Evolutionary conservation across 1,140 invertebrate genomes (phyloP), one percentile per base, ranked within the genome.

Genomic region (Lepidurus packardi): DNA sequence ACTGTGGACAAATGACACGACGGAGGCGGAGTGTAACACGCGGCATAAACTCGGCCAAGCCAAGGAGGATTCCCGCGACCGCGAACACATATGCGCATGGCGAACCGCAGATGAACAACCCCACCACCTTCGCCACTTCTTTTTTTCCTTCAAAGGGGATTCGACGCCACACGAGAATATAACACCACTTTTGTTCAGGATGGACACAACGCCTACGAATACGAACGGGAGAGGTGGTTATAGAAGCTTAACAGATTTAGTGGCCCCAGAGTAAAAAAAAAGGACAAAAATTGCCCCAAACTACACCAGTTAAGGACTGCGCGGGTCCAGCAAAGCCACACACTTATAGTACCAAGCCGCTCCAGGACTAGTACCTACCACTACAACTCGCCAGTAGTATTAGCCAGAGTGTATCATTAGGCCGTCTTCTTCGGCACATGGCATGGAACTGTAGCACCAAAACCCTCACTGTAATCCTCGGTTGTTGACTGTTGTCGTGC

Each of bases 141-240:
- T 65, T 65, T 13, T 13, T 65, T 65, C 16, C 53, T 65, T 65
- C 53, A 65, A n/a, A n/a, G 53, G 53, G 53, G 53, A 65, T 65
- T 65, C 53, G 53, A 65, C 53, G 53, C 53, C 53, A 65, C 53
- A 65, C 53, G n/a, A 65, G 21, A 65, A 65, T 65, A 65, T n/a
- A 13, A 65, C 21, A 65, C 34, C 21, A 65, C 53, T 65, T 65
- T 65, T 11, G 45, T 10, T 34, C 4, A 16, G 45, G 45, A 16
- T 13, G 53, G 53, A 21, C 16, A 21, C 21, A n/a, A 65, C 53
- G 53, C 53, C 53, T 65, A 65, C 53, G 34, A 34, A 4, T 34
- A 34, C 34, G 34, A 34, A 34, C 34, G 34, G 34, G 34, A 34
- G 34, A 34, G 3, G 34, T 34, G 1, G 34, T 34, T 34, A 34